Evolutionary conservation across 1,140 invertebrate genomes (phyloP).

Genomic region (Artemia franciscana): DNA sequence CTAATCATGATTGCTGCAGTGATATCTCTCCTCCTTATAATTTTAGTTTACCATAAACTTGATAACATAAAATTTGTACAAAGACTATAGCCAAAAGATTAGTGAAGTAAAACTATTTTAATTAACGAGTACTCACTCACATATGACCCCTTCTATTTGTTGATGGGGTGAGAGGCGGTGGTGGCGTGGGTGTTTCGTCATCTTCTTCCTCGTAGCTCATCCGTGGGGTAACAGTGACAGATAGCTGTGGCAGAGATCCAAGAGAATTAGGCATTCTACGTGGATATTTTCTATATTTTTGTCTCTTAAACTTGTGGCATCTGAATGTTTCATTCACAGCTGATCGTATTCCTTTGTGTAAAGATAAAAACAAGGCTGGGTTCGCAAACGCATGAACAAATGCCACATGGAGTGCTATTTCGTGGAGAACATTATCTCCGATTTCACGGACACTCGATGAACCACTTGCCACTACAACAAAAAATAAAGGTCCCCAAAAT

Average conservation of each 20-base stretch:
- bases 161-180: neutral
- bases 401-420: conserved; percentile 63
- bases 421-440: conserved; percentile 1
- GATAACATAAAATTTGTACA: no score
- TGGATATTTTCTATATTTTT: conserved; percentile 5
- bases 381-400: conserved; percentile 68
- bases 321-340: conserved; percentile 22
- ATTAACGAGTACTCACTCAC: conserved; percentile 4
- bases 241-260: conserved; percentile 17
- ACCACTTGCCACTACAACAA: conserved; percentile 4
- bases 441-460: neutral
- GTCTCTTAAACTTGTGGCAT: neutral
- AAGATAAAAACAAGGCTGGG: conserved; percentile 48
- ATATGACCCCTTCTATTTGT: conserved; percentile 2
- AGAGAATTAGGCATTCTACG: neutral
- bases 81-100: no score
- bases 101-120: no score
- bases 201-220: neutral
- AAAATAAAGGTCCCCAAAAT: conserved; percentile 9
- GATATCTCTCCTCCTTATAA: no score
- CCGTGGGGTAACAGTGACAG: neutral
- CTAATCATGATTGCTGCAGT: no score
- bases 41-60: no score
- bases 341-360: conserved; percentile 37
- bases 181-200: conserved; percentile 1